Base-by-base conservation (phyloP, 2,113 vertebrate species). In the Hemichromis elongatus region DNA sequence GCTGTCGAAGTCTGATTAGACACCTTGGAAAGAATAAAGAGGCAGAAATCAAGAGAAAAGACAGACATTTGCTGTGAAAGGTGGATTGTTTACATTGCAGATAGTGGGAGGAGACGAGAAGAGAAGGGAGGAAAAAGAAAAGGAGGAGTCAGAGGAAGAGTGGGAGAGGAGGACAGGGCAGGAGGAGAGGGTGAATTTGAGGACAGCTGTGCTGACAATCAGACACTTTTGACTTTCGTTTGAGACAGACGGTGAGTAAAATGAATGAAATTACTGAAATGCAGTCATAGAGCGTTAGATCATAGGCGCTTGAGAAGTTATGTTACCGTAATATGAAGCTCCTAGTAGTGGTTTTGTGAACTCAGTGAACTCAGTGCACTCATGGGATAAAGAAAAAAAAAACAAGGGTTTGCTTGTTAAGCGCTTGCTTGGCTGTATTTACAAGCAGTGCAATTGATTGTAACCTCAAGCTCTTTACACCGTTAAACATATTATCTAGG, bases 101-200 rank as follows among this genome's bases (percentile, higher is more conserved):
- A 92, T 89, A 83, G 93, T 89, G 88, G 92, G 94, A 93, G 92
- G 89, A 80, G 88, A 89, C 81, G 79, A 82, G 77, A 79, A 73
- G 87, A 83, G 77, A 86, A 79, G 59, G 83, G 77, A 85, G 87
- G 80, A 83, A 87, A 86, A 63, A 77, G 52, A 53, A 77, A 24
- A 88, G 94, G 92, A 95, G 93, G 92, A 93, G 92, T 90, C 57
- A 28, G 80, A 87, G 81, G 81, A 89, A 86, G 90, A 88, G 89
- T 81, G 89, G 80, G 79, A 88, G 87, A 92, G 77, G 77, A 90
- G 91, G 81, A 89, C 79, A 88, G 87, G 83, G 81, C 80, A 83
- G 81, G 70, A 87, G 85, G 85, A 93, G 87, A 93, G 93, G 91
- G 93, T 94, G 93, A 94, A 91, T 89, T 68, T 88, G 84, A 94